phyloP scores from a whole-genome alignment of 2,113 vertebrate species.

The Geococcyx californianus region DNA sequence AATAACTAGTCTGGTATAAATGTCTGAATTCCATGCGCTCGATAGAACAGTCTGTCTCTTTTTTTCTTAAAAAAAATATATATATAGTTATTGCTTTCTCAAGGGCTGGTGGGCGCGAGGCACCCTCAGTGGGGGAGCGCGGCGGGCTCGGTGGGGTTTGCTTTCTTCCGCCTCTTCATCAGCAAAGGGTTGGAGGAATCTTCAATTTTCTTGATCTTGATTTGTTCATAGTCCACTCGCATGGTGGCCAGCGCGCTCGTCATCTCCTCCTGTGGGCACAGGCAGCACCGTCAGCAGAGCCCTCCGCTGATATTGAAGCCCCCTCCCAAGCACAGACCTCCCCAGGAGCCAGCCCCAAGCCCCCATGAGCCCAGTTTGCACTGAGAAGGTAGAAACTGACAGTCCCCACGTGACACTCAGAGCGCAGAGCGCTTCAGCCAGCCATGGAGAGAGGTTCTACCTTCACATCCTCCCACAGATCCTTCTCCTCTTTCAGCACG shows the following conservation, averaged over 20 bases:
- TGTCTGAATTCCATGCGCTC: constrained; percentile 57
- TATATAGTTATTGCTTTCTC: constrained; percentile 86
- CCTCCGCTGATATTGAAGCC: not conserved
- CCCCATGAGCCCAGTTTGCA: no score
- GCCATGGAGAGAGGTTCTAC: constrained; percentile 61
- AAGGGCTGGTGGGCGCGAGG: not conserved
- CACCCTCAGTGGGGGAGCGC: constrained; percentile 75
- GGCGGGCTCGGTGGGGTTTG: constrained; percentile 68
- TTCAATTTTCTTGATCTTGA: constrained; percentile 98
- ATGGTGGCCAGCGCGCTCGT: constrained; percentile 98
- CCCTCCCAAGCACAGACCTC: rapidly evolving
- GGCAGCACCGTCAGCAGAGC: not conserved
- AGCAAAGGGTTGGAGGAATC: constrained; percentile 95
- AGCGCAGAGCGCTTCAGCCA: rapidly evolving
- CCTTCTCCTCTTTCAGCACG: constrained; percentile 94
- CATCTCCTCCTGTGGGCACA: constrained; percentile 91
- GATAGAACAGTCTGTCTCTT: constrained; percentile 58
- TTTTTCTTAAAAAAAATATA: constrained; percentile 64
- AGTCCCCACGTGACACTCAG: rapidly evolving
- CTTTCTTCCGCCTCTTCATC: constrained; percentile 93
- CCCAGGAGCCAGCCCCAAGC: not conserved
- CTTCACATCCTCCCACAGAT: constrained; percentile 97
- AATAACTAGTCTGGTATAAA: constrained; percentile 72
- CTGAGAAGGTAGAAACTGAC: not conserved
- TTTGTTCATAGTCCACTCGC: constrained; percentile 96